Evolutionary conservation across 2,797 vertebrate species (phyloP).

Genomic region (Poeciliopsis presidionis): DNA sequence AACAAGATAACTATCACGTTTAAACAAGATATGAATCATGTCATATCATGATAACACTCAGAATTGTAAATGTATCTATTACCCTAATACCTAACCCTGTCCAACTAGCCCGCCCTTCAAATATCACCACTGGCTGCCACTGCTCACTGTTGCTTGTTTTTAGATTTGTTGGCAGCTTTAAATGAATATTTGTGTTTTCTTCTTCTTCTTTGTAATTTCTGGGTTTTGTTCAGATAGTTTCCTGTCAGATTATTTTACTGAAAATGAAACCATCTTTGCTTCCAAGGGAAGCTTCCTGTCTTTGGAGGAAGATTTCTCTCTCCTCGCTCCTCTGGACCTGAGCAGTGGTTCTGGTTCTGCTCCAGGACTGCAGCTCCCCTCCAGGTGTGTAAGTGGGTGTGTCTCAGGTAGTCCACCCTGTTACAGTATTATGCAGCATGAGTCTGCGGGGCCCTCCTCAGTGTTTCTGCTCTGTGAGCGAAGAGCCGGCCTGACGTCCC

Average conservation of each 20-base stretch:
- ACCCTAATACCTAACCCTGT: too few relatives aligned
- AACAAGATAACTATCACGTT: too few relatives aligned
- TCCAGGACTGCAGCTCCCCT: background rate
- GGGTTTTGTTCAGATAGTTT: background rate
- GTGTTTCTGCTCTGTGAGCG: conserved; percentile 33
- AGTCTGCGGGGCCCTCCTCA: conserved; percentile 33
- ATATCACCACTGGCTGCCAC: too few relatives aligned
- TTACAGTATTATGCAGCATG: conserved; percentile 72
- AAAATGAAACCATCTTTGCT: background rate
- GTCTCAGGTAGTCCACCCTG: background rate
- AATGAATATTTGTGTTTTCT: background rate
- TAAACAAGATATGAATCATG: too few relatives aligned
- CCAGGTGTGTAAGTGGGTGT: background rate
- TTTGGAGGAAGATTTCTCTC: background rate
- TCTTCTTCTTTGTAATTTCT: background rate
- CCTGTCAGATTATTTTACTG: background rate
- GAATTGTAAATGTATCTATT: too few relatives aligned
- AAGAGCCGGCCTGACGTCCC: background rate
- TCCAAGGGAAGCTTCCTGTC: background rate
- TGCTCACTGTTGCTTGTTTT: background rate
- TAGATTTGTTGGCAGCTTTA: background rate
- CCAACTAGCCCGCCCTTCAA: too few relatives aligned
- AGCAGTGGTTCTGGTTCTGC: background rate
- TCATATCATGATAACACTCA: too few relatives aligned
- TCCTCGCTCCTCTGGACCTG: background rate